phyloP scores from a whole-genome alignment of 2,888 invertebrate species.

The Embidobia sp. region DNA sequence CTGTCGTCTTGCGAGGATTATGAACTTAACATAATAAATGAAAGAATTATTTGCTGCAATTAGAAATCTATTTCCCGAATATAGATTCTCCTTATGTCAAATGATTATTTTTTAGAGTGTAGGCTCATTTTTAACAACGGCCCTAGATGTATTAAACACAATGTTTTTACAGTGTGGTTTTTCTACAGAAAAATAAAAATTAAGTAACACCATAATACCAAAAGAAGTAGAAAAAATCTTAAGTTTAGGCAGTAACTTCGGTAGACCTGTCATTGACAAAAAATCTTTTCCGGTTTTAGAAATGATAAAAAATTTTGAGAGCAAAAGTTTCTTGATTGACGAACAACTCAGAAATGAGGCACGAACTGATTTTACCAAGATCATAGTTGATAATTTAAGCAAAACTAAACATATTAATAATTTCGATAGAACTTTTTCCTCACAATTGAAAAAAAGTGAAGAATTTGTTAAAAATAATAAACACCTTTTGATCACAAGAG shows the following conservation, averaged over 20 bases:
- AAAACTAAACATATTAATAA: slow-evolving; percentile 4
- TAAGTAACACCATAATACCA: neutral
- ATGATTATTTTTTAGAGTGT: no score
- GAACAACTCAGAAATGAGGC: neutral
- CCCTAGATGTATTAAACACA: no score
- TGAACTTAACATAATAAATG: no score
- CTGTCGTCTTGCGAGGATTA: no score
- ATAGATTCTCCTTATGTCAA: no score
- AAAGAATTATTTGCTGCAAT: no score
- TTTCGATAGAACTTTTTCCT: slow-evolving; percentile 1
- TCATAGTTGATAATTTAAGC: neutral
- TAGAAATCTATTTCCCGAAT: no score
- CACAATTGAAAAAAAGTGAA: slow-evolving; percentile 7
- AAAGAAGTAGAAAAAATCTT: neutral
- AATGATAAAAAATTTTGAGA: slow-evolving; percentile 16
- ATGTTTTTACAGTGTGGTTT: no score
- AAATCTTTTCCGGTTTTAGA: slow-evolving; percentile 9
- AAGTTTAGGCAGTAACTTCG: neutral
- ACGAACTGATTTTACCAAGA: slow-evolving; percentile 12
- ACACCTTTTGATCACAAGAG: no score
- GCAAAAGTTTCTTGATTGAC: slow-evolving; percentile 14
- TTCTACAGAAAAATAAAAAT: no score
- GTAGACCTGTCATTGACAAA: neutral
- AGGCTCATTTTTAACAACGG: no score
- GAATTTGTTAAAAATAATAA: slow-evolving; percentile 12